These are phyloP conservation scores for Donacobius atricapilla DNA, from an alignment of 2,113 vertebrate species.

Conservation along the genomic window DNA sequence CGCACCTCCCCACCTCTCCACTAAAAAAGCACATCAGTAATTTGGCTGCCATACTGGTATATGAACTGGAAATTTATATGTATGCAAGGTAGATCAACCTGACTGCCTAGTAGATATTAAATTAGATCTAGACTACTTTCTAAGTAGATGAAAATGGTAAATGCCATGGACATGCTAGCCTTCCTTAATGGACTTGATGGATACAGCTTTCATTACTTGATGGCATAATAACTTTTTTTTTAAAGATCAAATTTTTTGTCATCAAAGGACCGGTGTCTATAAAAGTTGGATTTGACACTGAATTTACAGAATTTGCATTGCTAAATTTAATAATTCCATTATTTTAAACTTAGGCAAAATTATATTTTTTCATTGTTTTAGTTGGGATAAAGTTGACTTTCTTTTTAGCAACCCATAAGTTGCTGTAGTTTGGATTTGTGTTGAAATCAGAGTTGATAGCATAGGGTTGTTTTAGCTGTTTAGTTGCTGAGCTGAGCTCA, in stretches of 20 bases:
- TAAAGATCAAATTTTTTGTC: not conserved
- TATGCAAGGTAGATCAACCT: not conserved
- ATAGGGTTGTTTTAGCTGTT: not conserved
- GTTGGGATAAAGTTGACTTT: not conserved
- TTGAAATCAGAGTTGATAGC: not conserved
- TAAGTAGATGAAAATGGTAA: not conserved
- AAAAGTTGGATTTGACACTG: not conserved
- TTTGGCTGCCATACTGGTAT: not conserved
- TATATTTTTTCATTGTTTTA: not conserved
- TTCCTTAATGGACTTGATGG: not conserved
- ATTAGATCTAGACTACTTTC: not conserved
- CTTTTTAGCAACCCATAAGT: not conserved
- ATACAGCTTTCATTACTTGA: not conserved
- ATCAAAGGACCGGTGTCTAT: not conserved
- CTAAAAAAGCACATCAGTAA: not conserved
- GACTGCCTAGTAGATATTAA: not conserved
- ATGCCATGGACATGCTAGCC: not conserved
- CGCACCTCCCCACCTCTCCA: not conserved
- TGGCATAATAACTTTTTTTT: not conserved
- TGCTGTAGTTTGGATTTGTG: not conserved
- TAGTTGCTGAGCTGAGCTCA: not conserved
- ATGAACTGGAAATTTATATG: not conserved
- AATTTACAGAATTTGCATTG: not conserved
- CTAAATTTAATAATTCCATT: not conserved
- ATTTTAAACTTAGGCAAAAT: not conserved